phyloP scores from a whole-genome alignment of 2,888 invertebrate species.

The Sarcophaga carnaria region DNA sequence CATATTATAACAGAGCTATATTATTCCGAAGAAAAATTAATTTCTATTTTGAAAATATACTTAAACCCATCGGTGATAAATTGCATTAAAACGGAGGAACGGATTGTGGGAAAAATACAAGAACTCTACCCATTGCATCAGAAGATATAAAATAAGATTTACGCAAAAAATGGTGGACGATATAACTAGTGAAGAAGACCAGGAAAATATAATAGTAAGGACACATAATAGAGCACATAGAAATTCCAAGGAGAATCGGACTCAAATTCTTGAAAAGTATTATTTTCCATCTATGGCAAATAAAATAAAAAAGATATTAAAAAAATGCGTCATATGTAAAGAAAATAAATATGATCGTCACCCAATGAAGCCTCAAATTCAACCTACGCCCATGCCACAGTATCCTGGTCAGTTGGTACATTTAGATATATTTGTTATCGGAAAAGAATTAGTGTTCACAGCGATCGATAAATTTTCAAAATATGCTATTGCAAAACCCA shows the following conservation, averaged over 20 bases:
- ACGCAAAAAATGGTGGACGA: not conserved
- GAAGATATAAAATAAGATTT: constrained; percentile 18
- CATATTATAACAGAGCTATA: too few relatives aligned
- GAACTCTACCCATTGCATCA: constrained; percentile 15
- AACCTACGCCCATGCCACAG: constrained; percentile 34
- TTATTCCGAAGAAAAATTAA: too few relatives aligned
- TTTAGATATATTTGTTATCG: constrained; percentile 23
- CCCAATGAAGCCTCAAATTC: constrained; percentile 37
- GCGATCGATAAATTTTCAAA: constrained; percentile 42
- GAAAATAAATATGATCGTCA: constrained; percentile 44
- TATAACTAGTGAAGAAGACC: not conserved
- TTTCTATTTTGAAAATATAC: not conserved
- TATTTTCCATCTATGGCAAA: too few relatives aligned
- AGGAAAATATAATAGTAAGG: constrained; percentile 28
- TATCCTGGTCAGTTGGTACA: constrained; percentile 43
- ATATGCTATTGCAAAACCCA: constrained; percentile 17
- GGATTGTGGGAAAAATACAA: constrained; percentile 35
- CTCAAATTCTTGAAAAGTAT: too few relatives aligned
- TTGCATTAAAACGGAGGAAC: constrained; percentile 13
- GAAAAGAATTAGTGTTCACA: constrained; percentile 19
- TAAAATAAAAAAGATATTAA: too few relatives aligned
- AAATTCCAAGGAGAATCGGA: too few relatives aligned
- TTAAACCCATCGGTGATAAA: constrained; percentile 7
- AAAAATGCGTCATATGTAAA: too few relatives aligned
- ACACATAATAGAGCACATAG: constrained; percentile 30